Evolutionary conservation across 2,797 vertebrate species (phyloP).

Genomic region (Neomorphus geoffroyi): DNA sequence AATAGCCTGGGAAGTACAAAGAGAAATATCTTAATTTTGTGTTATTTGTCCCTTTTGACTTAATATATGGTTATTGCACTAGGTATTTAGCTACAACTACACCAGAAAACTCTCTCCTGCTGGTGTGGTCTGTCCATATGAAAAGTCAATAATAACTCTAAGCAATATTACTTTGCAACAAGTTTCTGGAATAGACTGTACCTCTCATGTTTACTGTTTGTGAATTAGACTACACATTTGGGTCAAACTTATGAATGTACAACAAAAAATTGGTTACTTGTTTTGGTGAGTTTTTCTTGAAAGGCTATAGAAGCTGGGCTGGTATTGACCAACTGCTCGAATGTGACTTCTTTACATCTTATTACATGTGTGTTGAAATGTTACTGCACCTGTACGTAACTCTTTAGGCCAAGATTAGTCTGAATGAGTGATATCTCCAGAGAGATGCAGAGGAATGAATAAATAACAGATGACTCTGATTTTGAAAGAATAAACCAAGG

Average conservation of each 20-base stretch:
- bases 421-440: not conserved
- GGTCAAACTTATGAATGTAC: not conserved
- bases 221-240: not conserved
- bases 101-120: not conserved
- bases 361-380: not conserved
- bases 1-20: not conserved
- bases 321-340: not conserved
- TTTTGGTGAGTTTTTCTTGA: not conserved
- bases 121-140: rapidly evolving
- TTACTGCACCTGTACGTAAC: not conserved
- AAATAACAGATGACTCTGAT: not conserved
- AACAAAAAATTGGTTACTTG: not conserved
- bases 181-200: not conserved
- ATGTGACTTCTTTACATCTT: not conserved
- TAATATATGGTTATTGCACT: not conserved
- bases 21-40: not conserved
- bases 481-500: not conserved
- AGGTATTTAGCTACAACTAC: not conserved
- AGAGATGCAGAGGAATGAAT: not conserved
- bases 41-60: not conserved
- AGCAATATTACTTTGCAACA: not conserved
- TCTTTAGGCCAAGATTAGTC: not conserved
- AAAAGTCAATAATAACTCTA: not conserved
- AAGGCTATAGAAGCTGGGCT: not conserved
- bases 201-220: not conserved